Evolutionary conservation across 1,140 invertebrate genomes (phyloP).

Genomic region (Drosophila busckii): DNA sequence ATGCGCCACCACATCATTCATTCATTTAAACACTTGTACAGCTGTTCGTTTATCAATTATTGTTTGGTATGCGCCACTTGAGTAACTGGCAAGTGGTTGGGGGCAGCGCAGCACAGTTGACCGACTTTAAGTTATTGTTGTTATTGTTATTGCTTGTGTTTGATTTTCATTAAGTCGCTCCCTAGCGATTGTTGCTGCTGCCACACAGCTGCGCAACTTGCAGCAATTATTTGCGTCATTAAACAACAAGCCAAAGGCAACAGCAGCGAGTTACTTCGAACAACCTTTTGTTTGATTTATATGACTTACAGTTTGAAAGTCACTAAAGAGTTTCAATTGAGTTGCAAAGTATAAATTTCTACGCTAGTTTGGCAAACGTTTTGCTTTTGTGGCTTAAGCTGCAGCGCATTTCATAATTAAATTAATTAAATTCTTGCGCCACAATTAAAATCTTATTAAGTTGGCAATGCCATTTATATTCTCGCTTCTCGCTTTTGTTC

Average conservation of each 20-base stretch:
- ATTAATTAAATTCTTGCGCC: conserved; percentile 78
- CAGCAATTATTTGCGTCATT: conserved; percentile 72
- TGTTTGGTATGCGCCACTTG: conserved; percentile 49
- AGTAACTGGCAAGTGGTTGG: conserved; percentile 25
- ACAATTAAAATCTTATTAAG: conserved; percentile 78
- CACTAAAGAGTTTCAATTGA: conserved; percentile 70
- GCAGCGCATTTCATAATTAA: conserved; percentile 68
- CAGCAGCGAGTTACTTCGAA: conserved; percentile 45
- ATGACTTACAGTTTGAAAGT: conserved; percentile 60
- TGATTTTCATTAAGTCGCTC: conserved; percentile 71
- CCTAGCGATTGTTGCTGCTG: conserved; percentile 23
- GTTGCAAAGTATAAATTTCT: conserved; percentile 35
- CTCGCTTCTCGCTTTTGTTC: conserved; percentile 13
- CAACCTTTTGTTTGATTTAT: conserved; percentile 74
- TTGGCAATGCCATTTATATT: conserved; percentile 39
- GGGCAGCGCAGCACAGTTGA: conserved; percentile 52
- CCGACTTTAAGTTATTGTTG: conserved; percentile 67
- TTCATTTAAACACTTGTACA: conserved; percentile 68
- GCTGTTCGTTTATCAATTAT: conserved; percentile 76
- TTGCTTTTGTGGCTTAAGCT: conserved; percentile 23
- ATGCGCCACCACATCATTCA: conserved; percentile 10
- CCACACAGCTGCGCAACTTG: conserved; percentile 15
- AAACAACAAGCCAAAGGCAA: conserved; percentile 48
- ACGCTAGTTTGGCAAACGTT: conserved; percentile 6
- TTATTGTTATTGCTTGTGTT: conserved; percentile 41